Evolutionary conservation across 2,797 vertebrate genomes (phyloP).

Genomic region (Darevskia mixta): DNA sequence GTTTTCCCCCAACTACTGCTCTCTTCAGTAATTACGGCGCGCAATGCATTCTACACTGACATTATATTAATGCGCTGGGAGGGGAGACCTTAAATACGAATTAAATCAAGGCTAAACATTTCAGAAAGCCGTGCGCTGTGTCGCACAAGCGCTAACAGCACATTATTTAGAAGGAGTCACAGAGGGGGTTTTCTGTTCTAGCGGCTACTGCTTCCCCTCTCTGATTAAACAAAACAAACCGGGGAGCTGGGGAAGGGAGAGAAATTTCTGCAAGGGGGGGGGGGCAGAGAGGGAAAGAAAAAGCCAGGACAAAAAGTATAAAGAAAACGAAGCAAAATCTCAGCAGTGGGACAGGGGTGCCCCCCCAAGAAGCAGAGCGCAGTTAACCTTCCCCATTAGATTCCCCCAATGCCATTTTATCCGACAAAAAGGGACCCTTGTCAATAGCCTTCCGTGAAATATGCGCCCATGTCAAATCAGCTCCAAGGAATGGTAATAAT

Average conservation of each 20-base stretch:
- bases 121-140: conserved; percentile 46
- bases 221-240: conserved; percentile 51
- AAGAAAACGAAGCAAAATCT: neutral
- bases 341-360: neutral
- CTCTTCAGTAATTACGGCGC: conserved; percentile 73
- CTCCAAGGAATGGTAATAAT: conserved; percentile 15
- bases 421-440: conserved; percentile 38
- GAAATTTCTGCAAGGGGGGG: neutral
- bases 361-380: neutral
- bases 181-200: conserved; percentile 10
- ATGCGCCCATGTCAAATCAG: conserved; percentile 35
- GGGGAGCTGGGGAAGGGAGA: neutral
- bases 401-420: conserved; percentile 52
- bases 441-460: conserved; percentile 16
- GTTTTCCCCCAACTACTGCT: conserved; percentile 68
- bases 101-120: conserved; percentile 74
- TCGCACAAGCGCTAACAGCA: conserved; percentile 39
- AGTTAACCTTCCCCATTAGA: conserved; percentile 39
- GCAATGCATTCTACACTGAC: conserved; percentile 70
- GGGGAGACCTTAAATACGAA: conserved; percentile 71
- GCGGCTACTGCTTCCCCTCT: conserved; percentile 48
- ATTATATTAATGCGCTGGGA: conserved; percentile 74
- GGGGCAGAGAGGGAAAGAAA: conserved; percentile 9
- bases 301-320: conserved; percentile 22
- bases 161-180: conserved; percentile 55